These are phyloP conservation scores for Tricholauxania praeusta DNA, from an alignment of 2,888 invertebrate genomes.

Conservation along the genomic window DNA sequence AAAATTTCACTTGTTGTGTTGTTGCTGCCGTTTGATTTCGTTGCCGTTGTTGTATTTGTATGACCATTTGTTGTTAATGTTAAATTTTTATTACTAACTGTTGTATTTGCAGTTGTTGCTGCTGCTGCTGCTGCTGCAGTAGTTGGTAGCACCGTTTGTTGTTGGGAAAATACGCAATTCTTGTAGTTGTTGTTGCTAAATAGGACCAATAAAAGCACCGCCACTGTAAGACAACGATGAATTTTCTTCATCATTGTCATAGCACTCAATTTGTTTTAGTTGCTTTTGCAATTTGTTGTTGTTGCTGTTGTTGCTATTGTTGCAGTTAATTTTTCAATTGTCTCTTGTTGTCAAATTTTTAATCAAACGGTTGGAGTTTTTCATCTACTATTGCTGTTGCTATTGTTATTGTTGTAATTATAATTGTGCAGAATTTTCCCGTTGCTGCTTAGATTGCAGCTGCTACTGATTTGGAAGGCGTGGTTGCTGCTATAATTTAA, in stretches of 20 bases:
- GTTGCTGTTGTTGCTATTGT: conserved; percentile 36
- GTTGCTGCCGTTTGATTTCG: not conserved
- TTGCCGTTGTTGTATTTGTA: conserved; percentile 31
- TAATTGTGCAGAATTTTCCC: conserved; percentile 45
- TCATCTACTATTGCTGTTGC: not conserved
- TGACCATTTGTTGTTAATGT: conserved; percentile 33
- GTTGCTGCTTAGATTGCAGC: conserved; percentile 39
- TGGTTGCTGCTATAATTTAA: conserved; percentile 61
- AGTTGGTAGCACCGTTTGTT: conserved; percentile 27
- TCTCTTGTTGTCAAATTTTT: conserved; percentile 53
- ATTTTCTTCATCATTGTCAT: conserved; percentile 62
- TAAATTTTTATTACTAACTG: conserved; percentile 17
- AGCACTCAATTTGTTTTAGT: conserved; percentile 45
- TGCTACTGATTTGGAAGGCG: conserved; percentile 33
- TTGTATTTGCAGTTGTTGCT: conserved; percentile 42
- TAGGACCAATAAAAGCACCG: conserved; percentile 52
- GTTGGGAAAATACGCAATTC: conserved; percentile 50
- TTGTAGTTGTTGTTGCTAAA: conserved; percentile 41
- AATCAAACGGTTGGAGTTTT: conserved; percentile 16
- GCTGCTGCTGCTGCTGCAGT: conserved; percentile 39
- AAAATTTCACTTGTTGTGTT: conserved; percentile 29
- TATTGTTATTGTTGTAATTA: conserved; percentile 20
- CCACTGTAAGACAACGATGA: conserved; percentile 57
- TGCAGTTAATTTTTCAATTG: conserved; percentile 38
- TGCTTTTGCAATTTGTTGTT: conserved; percentile 40